phyloP scores from a whole-genome alignment of 1,140 invertebrate species.

The Copidosoma floridanum region DNA sequence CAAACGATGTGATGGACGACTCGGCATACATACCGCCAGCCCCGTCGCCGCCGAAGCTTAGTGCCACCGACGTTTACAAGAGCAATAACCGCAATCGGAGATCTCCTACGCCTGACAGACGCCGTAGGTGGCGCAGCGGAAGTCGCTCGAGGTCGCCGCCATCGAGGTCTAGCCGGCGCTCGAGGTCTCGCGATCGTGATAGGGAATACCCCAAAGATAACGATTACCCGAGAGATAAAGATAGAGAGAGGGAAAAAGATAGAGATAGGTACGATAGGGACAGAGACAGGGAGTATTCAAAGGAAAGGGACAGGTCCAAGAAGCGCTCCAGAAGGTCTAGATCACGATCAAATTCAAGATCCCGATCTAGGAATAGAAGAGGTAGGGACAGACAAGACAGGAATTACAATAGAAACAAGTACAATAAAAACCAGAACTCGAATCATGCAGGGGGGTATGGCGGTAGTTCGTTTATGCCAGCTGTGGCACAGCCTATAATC shows the following conservation, averaged over 20 bases:
- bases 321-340: conserved; percentile 40
- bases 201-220: conserved; percentile 23
- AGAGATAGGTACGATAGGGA: conserved; percentile 38
- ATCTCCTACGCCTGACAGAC: conserved; percentile 45
- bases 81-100: conserved; percentile 45
- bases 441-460: conserved; percentile 30
- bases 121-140: conserved; percentile 41
- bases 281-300: conserved; percentile 33
- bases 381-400: conserved; percentile 37
- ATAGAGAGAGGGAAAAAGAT: conserved; percentile 36
- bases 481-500: conserved; percentile 29
- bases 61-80: conserved; percentile 41
- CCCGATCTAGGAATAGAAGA: conserved; percentile 39
- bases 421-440: conserved; percentile 16
- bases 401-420: conserved; percentile 48
- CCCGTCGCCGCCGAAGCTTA: conserved; percentile 49
- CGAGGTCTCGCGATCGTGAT: conserved; percentile 36
- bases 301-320: conserved; percentile 33
- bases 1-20: conserved; percentile 26
- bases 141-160: conserved; percentile 41
- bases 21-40: conserved; percentile 47
- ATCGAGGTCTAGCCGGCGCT: conserved; percentile 33
- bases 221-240: conserved; percentile 42
- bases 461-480: background rate
- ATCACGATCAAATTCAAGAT: conserved; percentile 39